Evolutionary conservation across 2,797 vertebrate genomes (phyloP), one percentile per base, ranked within the genome.

Genomic region (Adelosebastes latens): DNA sequence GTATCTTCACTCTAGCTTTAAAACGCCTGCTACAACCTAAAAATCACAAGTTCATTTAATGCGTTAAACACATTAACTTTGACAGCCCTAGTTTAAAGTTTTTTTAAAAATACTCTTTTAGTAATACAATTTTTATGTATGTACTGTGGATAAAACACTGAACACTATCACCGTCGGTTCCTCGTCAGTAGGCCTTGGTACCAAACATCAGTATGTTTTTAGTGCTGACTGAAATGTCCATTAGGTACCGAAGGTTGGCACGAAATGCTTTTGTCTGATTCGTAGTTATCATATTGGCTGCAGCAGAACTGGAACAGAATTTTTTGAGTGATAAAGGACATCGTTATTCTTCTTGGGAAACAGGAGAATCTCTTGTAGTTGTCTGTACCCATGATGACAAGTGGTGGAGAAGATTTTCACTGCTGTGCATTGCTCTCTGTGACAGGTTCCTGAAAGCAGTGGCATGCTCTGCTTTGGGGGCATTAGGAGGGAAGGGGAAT

Each of bases 401-500:
- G 74, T 29, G 25, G 46, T 13, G 20, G 67, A 69, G 77, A 52
- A 82, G 84, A 80, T 91, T 89, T 81, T 85, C 82, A 72, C 63
- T 62, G 64, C 68, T 64, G 75, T 27, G 63, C 7, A 2, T 64
- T 66, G 75, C 68, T 76, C 80, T 82, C 77, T 73, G 29, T 76
- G 79, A 90, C 77, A 79, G 78, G 82, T 89, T 89, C 73, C 80
- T 84, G 86, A 89, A 85, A 85, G 84, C 80, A 77, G 81, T 70
- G 81, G 81, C 82, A 64, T 14, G 55, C 76, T 76, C 82, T 89
- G 87, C 80, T 86, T 84, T 14, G 66, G 72, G 83, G 86, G 89
- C 84, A 91, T 91, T 89, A 86, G 76, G 79, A 81, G 66, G 49
- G 83, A 80, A 68, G 73, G 53, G 82, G 89, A 93, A 94, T 94